These are phyloP conservation scores for Dascyllus trimaculatus DNA, from an alignment of 2,113 vertebrate genomes.

Conservation along the genomic window DNA sequence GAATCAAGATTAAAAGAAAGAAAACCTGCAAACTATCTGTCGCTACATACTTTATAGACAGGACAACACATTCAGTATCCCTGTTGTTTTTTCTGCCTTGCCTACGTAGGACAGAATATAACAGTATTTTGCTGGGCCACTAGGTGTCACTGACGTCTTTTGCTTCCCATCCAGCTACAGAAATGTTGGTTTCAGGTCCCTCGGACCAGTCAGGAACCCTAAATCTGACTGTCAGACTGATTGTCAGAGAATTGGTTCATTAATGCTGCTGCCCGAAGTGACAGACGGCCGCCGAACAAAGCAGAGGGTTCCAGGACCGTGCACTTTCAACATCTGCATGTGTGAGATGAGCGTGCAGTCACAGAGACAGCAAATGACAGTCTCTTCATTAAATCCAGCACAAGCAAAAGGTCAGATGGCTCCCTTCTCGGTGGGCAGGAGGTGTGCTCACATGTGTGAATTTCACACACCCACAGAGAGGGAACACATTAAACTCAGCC, in stretches of 20 bases:
- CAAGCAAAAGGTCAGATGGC: constrained; percentile 79
- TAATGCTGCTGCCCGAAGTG: constrained; percentile 19
- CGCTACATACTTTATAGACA: too few species aligned
- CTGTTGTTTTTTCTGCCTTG: background rate
- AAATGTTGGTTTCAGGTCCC: background rate
- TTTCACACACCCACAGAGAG: constrained; percentile 75
- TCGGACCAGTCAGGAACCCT: background rate
- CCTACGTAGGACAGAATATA: background rate
- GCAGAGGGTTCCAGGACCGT: constrained; percentile 3
- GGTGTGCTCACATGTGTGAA: constrained; percentile 74
- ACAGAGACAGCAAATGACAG: constrained; percentile 56
- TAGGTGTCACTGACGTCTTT: constrained; percentile 67
- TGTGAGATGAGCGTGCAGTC: constrained; percentile 42
- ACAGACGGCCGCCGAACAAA: constrained; percentile 16
- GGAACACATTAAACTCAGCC: constrained; percentile 69
- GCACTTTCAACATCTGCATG: constrained; percentile 42
- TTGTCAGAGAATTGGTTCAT: constrained; percentile 29
- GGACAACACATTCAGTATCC: too few species aligned
- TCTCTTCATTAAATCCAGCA: constrained; percentile 71
- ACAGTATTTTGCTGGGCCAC: constrained; percentile 33
- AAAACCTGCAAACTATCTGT: background rate
- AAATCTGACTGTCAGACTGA: constrained; percentile 20
- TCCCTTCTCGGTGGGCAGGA: constrained; percentile 67
- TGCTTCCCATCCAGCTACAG: background rate
- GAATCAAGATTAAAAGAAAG: background rate